Conservation (phyloP, 2,888 invertebrate species). For the Deilephila elpenor region DNA sequence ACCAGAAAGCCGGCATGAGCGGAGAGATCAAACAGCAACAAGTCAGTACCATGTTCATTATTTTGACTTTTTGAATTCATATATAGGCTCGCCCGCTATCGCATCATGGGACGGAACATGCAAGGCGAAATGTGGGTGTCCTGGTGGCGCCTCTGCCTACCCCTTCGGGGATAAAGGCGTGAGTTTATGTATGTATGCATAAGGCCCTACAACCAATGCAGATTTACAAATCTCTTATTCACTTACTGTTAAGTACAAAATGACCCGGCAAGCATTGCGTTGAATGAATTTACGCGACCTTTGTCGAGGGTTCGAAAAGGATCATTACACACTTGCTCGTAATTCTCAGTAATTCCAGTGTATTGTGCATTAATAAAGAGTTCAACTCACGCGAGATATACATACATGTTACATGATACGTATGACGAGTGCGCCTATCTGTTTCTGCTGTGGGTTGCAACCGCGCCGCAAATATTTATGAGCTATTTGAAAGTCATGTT, state of each 20-base stretch:
- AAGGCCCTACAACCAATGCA: too few relatives aligned
- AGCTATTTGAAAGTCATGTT: neutral
- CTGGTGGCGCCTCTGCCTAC: too few relatives aligned
- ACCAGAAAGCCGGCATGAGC: constrained; percentile 70
- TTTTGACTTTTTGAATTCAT: too few relatives aligned
- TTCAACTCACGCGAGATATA: neutral
- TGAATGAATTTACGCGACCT: neutral
- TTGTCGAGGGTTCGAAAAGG: neutral
- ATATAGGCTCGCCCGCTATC: too few relatives aligned
- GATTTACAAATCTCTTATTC: too few relatives aligned
- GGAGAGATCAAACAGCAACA: constrained; percentile 73
- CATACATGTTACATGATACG: neutral
- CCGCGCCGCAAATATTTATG: neutral
- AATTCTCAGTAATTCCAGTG: too few relatives aligned
- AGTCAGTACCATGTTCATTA: constrained; percentile 51
- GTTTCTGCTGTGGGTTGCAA: too few relatives aligned
- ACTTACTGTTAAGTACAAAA: too few relatives aligned
- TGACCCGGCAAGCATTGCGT: neutral
- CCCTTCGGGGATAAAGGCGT: too few relatives aligned
- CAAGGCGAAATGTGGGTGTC: too few relatives aligned
- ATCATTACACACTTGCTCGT: neutral
- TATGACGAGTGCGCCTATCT: neutral
- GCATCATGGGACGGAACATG: too few relatives aligned
- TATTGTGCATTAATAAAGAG: constrained; percentile 11
- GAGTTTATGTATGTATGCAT: too few relatives aligned